Percentiles rank a stretch among this genome's conserved stretches.
Evolutionary conservation across 2,797 vertebrate genomes (phyloP).

Genomic region (Rhynchonycteris naso): DNA sequence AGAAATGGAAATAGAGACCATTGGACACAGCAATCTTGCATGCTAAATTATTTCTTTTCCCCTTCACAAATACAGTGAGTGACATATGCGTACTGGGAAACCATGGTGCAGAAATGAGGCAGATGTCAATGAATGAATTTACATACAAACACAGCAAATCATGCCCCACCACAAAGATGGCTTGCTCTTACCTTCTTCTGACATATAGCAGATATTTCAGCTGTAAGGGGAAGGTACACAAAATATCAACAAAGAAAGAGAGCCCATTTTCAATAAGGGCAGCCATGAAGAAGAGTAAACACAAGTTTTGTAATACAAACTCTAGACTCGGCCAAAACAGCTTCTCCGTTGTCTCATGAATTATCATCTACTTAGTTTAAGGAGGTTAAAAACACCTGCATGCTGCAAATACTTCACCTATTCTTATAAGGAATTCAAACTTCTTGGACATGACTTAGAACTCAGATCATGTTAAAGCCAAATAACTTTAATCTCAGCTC

Average conservation of each 20-base stretch:
- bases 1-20: slow-evolving; percentile 63
- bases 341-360: slow-evolving; percentile 4
- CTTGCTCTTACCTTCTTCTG: slow-evolving; percentile 98
- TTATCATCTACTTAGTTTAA: not conserved
- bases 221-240: slow-evolving; percentile 91
- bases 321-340: not conserved
- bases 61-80: slow-evolving; percentile 63
- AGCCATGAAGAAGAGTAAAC: slow-evolving; percentile 28
- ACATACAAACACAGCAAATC: slow-evolving; percentile 83
- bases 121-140: slow-evolving; percentile 79
- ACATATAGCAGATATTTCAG: slow-evolving; percentile 99
- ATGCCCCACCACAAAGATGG: slow-evolving; percentile 79
- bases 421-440: not conserved
- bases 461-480: not conserved
- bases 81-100: slow-evolving; percentile 64
- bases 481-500: not conserved
- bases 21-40: slow-evolving; percentile 76
- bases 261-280: slow-evolving; percentile 66
- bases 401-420: not conserved
- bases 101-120: slow-evolving; percentile 71
- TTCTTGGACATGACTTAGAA: slow-evolving; percentile 43
- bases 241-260: slow-evolving; percentile 85
- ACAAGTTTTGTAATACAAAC: slow-evolving; percentile 19
- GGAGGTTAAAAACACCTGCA: not conserved
- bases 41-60: slow-evolving; percentile 63